These are phyloP conservation scores for Lasioglossum marginatum DNA, from an alignment of 2,888 invertebrate species.

Conservation along the genomic window DNA sequence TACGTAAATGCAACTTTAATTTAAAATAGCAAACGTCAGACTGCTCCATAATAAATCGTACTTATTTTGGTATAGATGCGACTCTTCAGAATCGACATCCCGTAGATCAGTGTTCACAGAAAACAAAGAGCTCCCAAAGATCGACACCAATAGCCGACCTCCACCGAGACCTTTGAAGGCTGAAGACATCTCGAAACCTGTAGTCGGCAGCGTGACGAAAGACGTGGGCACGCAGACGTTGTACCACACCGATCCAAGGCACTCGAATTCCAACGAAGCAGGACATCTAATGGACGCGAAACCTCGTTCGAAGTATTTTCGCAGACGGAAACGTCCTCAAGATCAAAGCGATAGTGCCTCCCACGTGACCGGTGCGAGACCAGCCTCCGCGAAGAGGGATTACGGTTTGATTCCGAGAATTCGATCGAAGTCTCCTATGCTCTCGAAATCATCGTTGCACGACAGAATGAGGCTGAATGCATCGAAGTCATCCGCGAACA, in stretches of 20 bases:
- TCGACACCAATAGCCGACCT: not conserved
- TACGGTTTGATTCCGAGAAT: not conserved
- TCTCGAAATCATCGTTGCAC: not conserved
- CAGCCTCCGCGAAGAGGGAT: not conserved
- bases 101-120: not conserved
- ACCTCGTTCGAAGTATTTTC: not conserved
- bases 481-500: not conserved
- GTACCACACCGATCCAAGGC: rapidly evolving
- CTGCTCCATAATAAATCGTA: not conserved
- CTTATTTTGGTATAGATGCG: not conserved
- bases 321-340: not conserved
- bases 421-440: not conserved
- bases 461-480: not conserved
- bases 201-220: not conserved
- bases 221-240: not conserved
- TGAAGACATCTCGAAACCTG: not conserved
- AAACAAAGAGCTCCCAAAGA: not conserved
- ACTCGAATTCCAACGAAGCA: not conserved
- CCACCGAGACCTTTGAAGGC: not conserved
- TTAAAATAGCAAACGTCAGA: too few species aligned
- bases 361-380: not conserved
- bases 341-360: not conserved
- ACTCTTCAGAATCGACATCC: not conserved
- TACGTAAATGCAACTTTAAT: not conserved
- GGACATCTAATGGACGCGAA: not conserved